phyloP scores from a whole-genome alignment of 2,888 invertebrate genomes.

The Xestia sexstrigata region DNA sequence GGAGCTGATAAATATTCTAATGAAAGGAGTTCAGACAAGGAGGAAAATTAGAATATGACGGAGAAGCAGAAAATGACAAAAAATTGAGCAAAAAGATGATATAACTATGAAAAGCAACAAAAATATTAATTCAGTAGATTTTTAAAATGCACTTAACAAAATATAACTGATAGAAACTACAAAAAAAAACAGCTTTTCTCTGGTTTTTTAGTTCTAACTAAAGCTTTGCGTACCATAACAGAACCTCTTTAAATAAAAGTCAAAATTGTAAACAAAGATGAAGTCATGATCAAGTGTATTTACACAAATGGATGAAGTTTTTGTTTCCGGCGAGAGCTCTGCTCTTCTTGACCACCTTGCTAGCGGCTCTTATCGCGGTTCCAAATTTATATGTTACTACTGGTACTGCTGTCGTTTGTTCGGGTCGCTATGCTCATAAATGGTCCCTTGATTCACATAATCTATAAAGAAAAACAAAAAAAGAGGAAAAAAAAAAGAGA shows the following conservation, averaged over 20 bases:
- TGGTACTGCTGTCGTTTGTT: not conserved
- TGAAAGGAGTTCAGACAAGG: not conserved
- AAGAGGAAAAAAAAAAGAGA: too few species aligned
- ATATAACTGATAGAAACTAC: not conserved
- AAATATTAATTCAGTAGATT: not conserved
- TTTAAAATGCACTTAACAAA: conserved; percentile 2
- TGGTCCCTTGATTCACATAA: not conserved
- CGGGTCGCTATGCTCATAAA: not conserved
- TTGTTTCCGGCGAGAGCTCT: not conserved
- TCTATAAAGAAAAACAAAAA: too few species aligned
- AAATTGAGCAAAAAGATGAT: not conserved
- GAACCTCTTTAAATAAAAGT: not conserved
- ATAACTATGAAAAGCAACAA: not conserved
- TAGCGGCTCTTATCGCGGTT: not conserved
- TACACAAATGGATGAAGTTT: not conserved
- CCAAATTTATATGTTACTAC: not conserved
- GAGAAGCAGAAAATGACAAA: not conserved
- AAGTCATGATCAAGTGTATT: not conserved
- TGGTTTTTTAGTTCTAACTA: not conserved
- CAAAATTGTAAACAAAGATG: not conserved
- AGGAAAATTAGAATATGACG: not conserved
- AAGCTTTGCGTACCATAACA: not conserved
- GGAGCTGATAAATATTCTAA: not conserved
- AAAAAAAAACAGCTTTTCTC: not conserved
- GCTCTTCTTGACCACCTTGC: not conserved